Base-by-base conservation (phyloP, 1,140 invertebrate genomes). In the Hirudo medicinalis region DNA sequence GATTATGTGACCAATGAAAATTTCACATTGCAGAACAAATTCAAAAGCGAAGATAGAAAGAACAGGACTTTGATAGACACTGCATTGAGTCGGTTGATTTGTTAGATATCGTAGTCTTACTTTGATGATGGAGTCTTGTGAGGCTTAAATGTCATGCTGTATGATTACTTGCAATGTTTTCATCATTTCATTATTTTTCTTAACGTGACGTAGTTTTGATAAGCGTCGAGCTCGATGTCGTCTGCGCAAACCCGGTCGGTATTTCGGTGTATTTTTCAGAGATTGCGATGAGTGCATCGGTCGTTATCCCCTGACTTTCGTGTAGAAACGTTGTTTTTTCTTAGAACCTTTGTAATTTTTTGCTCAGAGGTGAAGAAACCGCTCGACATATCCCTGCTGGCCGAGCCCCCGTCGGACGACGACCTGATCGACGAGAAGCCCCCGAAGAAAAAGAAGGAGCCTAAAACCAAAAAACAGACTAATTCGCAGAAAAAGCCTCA, bases 11-110 rank as follows among this genome's bases (percentile, higher is more conserved):
- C 6, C 32, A 36, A 36, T 49, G 43, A 17, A 49, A 49, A 49
- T 57, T 49, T 17, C 36, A n/a, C 67, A 40, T 75, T 75, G 22
- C 73, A 78, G 78, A 81, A 89, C 17, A 93, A 88, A 76, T 88
- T 86, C 76, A 88, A 87, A 75, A 85, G 84, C 72, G 87, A 88
- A 79, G 87, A 88, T 74, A 85, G 80, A 76, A 77, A 80, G 0
- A 87, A 88, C 78, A 76, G 79, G 55, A 67, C 75, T 19, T 76
- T 87, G 9, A 78, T 88, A 13, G 85, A 87, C 74, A 85, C 84
- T 74, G 86, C 86, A 15, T 75, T 87, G 17, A 78, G 78, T 78
- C 72, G 74, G 77, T 76, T 22, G 25, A 63, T 63, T 11, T 49
- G 43, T 49, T 49, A 15, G 13, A 2, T 49, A 49, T n/a, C n/a